Base-by-base conservation (phyloP, 2,113 vertebrate species). In the Neodon shergylaensis region DNA sequence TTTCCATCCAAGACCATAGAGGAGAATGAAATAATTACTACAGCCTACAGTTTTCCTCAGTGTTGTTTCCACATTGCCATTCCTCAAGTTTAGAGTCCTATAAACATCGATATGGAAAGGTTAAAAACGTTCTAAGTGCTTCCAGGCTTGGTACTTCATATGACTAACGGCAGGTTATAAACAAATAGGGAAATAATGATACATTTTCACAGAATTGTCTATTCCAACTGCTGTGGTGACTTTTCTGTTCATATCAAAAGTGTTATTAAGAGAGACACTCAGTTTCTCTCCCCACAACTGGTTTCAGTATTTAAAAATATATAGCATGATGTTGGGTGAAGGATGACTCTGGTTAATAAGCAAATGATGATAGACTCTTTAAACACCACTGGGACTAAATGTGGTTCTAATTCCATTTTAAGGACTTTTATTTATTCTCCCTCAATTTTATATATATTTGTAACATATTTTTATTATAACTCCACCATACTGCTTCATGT, bases 81-180 rank as follows among this genome's bases (percentile, higher is more conserved):
- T 85, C 65, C 87, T 96, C 95, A 97, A 88, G 17, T 82, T 90
- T 94, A 96, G 86, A 92, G 77, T 96, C 58, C 22, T 82, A 94
- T 94, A 96, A 97, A 97, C 73, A 85, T 73, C 68, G 70, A 63
- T 85, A 92, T 78, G 94, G 94, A 97, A 97, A 96, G 88, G 97
- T 96, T 97, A 97, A 96, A 94, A 96, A 90, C 61, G 49, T 94
- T 83, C 81, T 97, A 95, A 96, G 95, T 95, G 92, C 33, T 89
- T 54, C 52, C 73, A 90, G 72, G 70, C 72, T 86, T 52, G 72
- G 31, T 70, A 85, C 82, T 78, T 95, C 66, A 82, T 94, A 88
- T 92, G 83, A 97, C 92, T 86, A 76, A 74, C 76, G 92, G 52
- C 73, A 92, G 77, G 21, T 42, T 95, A 66, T 91, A 33, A 78